Evolutionary conservation across 2,797 vertebrate species (phyloP), one percentile per base, ranked within the genome.

Genomic region (Nothura maculosa): DNA sequence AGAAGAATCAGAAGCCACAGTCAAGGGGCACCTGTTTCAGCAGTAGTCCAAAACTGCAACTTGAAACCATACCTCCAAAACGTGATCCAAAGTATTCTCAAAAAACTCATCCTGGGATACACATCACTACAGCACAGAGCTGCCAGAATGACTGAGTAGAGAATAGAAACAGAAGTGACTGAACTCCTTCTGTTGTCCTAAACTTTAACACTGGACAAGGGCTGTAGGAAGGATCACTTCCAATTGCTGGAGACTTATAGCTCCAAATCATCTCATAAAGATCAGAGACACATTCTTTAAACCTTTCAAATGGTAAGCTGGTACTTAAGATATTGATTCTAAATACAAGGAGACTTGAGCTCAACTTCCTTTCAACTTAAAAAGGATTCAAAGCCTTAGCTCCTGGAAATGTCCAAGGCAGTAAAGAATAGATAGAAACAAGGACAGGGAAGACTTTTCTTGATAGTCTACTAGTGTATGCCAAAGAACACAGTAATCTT

Each of bases 291-390:
- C 13, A 32, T 1, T 89, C 27, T 38, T 60, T 8, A 10, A 82
- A 30, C 10, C 19, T 87, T 82, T 57, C 66, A 48, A 1, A 5
- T 12, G 7, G n/a, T 36, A 69, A 12, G 22, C 22, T 78, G 63
- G 13, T 15, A n/a, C 48, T 81, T 48, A 34, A 72, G 8, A 67
- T 8, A 30, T 6, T 42, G 30, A 72, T 81, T 89, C 6, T 45
- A 81, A 69, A 78, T 12, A 43, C 0, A 0, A 1, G 24, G 43
- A 50, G 25, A 21, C 40, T 52, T 61, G n/a, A 11, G 5, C 27
- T 75, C 16, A 25, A 47, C 12, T 85, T 3, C 8, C 10, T 86
- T 70, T 21, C 47, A 50, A 43, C 32, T 74, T 10, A 74, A 63
- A 66, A 62, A 62, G 24, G 27, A 61, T 5, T 74, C 38, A 85